Evolutionary conservation across 1,140 invertebrate species (phyloP).

Genomic region (Druon quercuslanigerum): DNA sequence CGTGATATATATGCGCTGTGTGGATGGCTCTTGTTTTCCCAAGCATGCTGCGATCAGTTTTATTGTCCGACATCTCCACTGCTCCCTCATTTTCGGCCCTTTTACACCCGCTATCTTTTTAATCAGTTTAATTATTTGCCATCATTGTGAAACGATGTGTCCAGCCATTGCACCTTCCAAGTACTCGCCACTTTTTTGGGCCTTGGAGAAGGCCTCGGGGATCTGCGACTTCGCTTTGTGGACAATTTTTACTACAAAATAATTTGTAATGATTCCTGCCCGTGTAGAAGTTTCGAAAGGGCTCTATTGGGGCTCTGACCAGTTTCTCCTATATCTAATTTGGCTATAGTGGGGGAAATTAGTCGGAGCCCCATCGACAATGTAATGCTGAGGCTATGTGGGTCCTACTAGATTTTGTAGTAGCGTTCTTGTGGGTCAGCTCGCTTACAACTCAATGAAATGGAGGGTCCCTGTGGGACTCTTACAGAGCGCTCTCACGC

Average conservation of each 20-base stretch:
- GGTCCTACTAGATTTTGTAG: no score
- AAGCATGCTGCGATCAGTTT: conserved; percentile 47
- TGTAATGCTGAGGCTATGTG: no score
- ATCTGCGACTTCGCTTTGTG: not conserved
- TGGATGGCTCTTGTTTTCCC: conserved; percentile 15
- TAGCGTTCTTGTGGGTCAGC: no score
- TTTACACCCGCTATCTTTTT: conserved; percentile 57
- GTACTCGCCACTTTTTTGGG: not conserved
- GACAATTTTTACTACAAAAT: not conserved
- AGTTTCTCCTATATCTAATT: no score
- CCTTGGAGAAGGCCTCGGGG: not conserved
- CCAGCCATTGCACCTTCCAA: not conserved
- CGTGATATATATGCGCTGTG: conserved; percentile 2
- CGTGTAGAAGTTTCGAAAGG: no score
- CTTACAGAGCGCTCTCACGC: no score
- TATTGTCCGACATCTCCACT: conserved; percentile 45
- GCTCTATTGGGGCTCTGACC: no score
- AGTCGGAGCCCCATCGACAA: no score
- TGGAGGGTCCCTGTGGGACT: no score
- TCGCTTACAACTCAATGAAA: no score
- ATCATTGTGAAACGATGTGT: conserved; percentile 54
- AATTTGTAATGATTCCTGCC: not conserved
- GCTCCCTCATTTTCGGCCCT: conserved; percentile 53
- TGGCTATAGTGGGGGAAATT: no score
- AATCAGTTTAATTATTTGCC: conserved; percentile 66